Evolutionary conservation across 1,140 invertebrate species (phyloP), one percentile per base, ranked within the genome.

Genomic region (Mya arenaria): DNA sequence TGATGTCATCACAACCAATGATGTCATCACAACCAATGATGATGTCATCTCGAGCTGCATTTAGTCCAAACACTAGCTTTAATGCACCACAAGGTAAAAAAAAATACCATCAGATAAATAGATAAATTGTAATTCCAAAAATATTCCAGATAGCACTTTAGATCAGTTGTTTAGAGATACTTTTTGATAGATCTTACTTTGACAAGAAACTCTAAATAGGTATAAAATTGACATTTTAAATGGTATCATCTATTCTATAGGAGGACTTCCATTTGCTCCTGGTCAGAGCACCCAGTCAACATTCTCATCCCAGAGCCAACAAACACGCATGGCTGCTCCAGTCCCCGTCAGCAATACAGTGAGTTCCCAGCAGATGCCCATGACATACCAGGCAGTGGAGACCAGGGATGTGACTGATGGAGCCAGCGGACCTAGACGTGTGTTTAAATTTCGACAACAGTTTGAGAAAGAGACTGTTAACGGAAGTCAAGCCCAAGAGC

Each of bases 1-100:
- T n/a, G n/a, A n/a, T n/a, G n/a, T n/a, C n/a, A n/a, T n/a, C n/a
- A n/a, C n/a, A n/a, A n/a, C n/a, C n/a, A n/a, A n/a, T n/a, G n/a
- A n/a, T n/a, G n/a, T n/a, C n/a, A n/a, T n/a, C n/a, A 85, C 86
- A 85, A 84, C 85, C 89, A 48, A 55, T 69, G 41, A 65, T 63
- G 36, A 55, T 48, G 23, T 71, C 55, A 34, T 17, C 36, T 2
- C 23, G 25, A 66, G 74, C 60, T 78, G 56, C 60, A 25, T 5
- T 25, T n/a, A n/a, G n/a, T 52, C 86, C 87, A 32, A 44, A 63
- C 13, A 84, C 86, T 30, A 88, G 88, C 44, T 87, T 88, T 69
- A 88, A 82, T 36, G 82, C 84, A 36, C 63, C 34, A 34, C 77
- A 80, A 71, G 77, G 77, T 80, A 71, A 78, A 10, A 19, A n/a